phyloP scores from a whole-genome alignment of 2,888 invertebrate genomes.

The Galeopsomyia nigrocyanea region DNA sequence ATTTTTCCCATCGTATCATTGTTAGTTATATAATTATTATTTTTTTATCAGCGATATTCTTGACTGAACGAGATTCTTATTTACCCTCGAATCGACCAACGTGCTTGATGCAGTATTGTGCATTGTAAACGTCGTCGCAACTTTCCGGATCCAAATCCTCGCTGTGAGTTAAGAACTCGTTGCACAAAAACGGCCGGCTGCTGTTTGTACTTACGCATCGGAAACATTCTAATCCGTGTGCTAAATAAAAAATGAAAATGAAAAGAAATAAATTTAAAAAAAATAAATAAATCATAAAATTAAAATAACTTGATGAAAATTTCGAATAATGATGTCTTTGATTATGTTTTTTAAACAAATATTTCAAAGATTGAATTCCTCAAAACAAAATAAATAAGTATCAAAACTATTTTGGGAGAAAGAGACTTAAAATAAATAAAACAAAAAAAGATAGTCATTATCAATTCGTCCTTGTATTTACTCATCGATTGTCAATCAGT shows the following conservation, averaged over 20 bases:
- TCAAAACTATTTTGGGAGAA: no score
- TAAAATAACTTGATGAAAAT: constrained; percentile 14
- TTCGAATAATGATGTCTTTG: constrained; percentile 1
- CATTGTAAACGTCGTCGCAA: constrained; percentile 86
- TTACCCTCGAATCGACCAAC: constrained; percentile 92
- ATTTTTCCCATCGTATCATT: background rate
- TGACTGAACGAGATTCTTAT: constrained; percentile 3
- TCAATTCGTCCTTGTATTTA: no score
- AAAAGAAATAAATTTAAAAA: constrained; percentile 24
- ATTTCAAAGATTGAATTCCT: no score
- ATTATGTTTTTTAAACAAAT: no score
- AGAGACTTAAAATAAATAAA: background rate
- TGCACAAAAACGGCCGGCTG: constrained; percentile 84
- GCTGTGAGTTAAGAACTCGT: constrained; percentile 80
- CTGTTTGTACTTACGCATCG: constrained; percentile 90
- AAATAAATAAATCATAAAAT: constrained; percentile 37
- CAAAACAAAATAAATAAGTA: no score
- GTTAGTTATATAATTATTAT: constrained; percentile 1
- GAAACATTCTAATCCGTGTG: constrained; percentile 83
- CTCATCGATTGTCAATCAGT: no score
- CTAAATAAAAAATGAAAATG: constrained; percentile 67
- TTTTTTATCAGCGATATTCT: background rate
- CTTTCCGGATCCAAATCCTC: constrained; percentile 77
- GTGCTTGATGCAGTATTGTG: constrained; percentile 93
- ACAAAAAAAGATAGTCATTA: background rate